phyloP scores from a whole-genome alignment of 2,888 invertebrate species.

The Cryptosula pallasiana region DNA sequence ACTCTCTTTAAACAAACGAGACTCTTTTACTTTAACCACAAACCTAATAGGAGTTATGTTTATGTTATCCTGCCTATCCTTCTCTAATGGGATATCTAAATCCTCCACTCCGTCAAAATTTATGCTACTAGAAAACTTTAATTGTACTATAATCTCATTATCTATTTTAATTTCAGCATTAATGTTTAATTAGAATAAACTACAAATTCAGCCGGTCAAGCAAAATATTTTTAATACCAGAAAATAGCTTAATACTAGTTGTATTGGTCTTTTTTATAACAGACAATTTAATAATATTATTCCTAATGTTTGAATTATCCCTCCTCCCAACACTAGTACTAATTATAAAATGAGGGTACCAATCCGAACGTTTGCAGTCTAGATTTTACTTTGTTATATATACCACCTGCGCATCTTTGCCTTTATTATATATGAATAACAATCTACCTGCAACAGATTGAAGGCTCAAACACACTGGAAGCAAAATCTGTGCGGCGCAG shows the following conservation, averaged over 20 bases:
- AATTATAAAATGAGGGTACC: conserved; percentile 66
- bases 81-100: not conserved
- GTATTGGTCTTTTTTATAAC: conserved; percentile 59
- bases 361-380: conserved; percentile 66
- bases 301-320: conserved; percentile 67
- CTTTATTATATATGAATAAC: conserved; percentile 57
- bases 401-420: conserved; percentile 66
- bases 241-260: conserved; percentile 44
- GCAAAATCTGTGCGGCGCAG: too few species aligned
- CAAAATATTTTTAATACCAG: too few species aligned
- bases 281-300: conserved; percentile 63
- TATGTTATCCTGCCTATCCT: too few species aligned
- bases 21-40: too few species aligned
- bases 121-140: not conserved
- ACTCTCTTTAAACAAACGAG: too few species aligned
- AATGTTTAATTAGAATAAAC: conserved; percentile 59
- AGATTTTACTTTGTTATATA: conserved; percentile 67
- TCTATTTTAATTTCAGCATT: too few species aligned
- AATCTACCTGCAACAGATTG: too few species aligned
- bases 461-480: too few species aligned
- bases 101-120: not conserved
- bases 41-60: too few species aligned
- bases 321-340: conserved; percentile 65
- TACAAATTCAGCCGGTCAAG: too few species aligned
- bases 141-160: conserved; percentile 53